Base-by-base conservation (phyloP, 37 sponge, comb jelly and placozoan species). In the Trichoplax adhaerens region DNA sequence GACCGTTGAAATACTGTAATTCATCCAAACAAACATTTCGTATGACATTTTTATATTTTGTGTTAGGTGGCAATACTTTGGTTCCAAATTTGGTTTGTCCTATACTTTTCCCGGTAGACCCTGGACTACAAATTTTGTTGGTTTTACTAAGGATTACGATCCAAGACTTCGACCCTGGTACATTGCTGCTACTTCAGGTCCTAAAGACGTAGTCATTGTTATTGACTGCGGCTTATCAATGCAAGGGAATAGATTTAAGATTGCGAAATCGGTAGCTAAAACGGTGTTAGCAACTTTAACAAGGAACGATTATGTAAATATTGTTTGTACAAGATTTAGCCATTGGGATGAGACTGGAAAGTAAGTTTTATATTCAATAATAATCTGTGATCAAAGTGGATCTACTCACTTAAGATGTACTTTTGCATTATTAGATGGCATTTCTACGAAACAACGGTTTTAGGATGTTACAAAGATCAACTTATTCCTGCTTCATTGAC, bases 191-290 rank as follows among this genome's bases (percentile, higher is more conserved):
- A 77, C 79, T 48, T 78, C 79, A 61, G 61, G 79, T 51, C 79
- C 79, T 3, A 78, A 78, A 56, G 73, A 75, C 53, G 76, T 78
- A n/a, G 73, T 75, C 50, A 78, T 78, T 55, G 8, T 78, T 77
- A 5, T 78, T 50, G 79, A 80, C 58, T 10, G 10, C 1, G 65
- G 65, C 48, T 63, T 52, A 3, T 73, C 74, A 3, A 73, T 73
- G 74, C 54, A 12, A 6, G 3, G 50, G 3, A 47, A 47, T 46
- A 52, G 74, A 1, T 3, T 73, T 51, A 29, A 1, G 7, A 1
- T 58, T 7, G 60, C 60, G 5, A 73, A 73, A n/a, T 63, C 62
- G 1, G 74, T 64, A 2, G 74, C 74, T 48, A 12, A 57, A 5
- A 6, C 48, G 12, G 60, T 73, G 62, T 53, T 73, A 54, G 4